Evolutionary conservation across 2,113 vertebrate species (phyloP).

Genomic region (Rhegmatorhina hoffmannsi): DNA sequence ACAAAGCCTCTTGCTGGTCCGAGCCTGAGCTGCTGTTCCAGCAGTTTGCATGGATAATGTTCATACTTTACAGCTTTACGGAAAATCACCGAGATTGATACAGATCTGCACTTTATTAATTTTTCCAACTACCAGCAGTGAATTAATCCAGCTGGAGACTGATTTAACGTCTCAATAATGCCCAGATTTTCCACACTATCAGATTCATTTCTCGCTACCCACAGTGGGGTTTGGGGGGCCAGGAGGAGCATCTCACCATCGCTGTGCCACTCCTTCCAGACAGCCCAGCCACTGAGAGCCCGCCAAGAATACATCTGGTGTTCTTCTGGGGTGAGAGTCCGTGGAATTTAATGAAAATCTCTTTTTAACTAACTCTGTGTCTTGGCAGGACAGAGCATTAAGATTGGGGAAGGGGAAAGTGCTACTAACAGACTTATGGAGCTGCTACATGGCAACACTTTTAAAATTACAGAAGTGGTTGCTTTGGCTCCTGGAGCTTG

Average conservation of each 20-base stretch:
- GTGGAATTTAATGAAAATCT: background rate
- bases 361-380: background rate
- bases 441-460: background rate
- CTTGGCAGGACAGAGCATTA: background rate
- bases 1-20: background rate
- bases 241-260: fast-evolving
- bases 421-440: background rate
- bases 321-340: fast-evolving
- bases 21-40: background rate
- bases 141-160: background rate
- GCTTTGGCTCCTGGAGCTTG: background rate
- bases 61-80: background rate
- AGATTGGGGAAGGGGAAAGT: background rate
- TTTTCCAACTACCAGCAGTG: background rate
- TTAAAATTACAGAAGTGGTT: background rate
- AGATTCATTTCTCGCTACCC: background rate
- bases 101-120: background rate
- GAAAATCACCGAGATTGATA: background rate
- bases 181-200: background rate
- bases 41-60: background rate
- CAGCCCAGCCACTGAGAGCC: fast-evolving
- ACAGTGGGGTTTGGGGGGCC: background rate
- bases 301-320: background rate
- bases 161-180: background rate
- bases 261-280: background rate